Evolutionary conservation across 1,140 invertebrate species (phyloP).

Genomic region (Aricia agestis): DNA sequence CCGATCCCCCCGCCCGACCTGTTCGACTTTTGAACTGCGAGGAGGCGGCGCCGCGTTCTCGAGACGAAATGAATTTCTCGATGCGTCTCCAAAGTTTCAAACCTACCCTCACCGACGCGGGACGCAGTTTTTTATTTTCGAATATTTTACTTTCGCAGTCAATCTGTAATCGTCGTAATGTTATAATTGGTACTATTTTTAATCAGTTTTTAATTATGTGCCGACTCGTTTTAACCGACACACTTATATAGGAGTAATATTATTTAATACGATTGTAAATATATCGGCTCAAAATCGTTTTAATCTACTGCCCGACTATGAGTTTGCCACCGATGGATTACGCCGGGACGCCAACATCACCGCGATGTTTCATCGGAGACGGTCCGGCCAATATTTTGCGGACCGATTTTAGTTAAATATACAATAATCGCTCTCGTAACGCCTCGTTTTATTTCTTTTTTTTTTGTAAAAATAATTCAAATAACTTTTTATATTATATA

Average conservation of each 20-base stretch:
- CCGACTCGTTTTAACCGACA: background rate
- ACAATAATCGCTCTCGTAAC: slow-evolving; percentile 39
- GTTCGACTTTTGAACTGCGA: slow-evolving; percentile 52
- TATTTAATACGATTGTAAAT: slow-evolving; percentile 36
- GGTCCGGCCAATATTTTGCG: slow-evolving; percentile 24
- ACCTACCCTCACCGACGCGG: background rate
- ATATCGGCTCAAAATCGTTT: slow-evolving; percentile 35
- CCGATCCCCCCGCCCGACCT: slow-evolving; percentile 62
- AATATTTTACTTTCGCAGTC: background rate
- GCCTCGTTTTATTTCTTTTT: slow-evolving; percentile 34
- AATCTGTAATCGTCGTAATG: background rate
- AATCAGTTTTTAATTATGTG: background rate
- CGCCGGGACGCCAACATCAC: slow-evolving; percentile 35
- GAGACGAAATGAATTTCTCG: background rate
- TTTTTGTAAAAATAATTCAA: slow-evolving; percentile 40
- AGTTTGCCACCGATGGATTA: slow-evolving; percentile 12
- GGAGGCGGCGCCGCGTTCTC: background rate
- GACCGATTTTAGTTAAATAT: slow-evolving; percentile 35
- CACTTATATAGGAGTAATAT: slow-evolving; percentile 26
- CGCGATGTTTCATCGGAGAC: slow-evolving; percentile 21
- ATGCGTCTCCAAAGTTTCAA: background rate
- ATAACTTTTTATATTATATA: slow-evolving; percentile 38
- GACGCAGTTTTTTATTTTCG: background rate
- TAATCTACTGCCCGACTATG: slow-evolving; percentile 16
- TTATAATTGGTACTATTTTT: background rate